A percentile compares a stretch with the other conserved stretches of the same genome.
These are phyloP conservation scores for Sogatella furcifera DNA, from an alignment of 1,140 invertebrate species.

Conservation along the genomic window DNA sequence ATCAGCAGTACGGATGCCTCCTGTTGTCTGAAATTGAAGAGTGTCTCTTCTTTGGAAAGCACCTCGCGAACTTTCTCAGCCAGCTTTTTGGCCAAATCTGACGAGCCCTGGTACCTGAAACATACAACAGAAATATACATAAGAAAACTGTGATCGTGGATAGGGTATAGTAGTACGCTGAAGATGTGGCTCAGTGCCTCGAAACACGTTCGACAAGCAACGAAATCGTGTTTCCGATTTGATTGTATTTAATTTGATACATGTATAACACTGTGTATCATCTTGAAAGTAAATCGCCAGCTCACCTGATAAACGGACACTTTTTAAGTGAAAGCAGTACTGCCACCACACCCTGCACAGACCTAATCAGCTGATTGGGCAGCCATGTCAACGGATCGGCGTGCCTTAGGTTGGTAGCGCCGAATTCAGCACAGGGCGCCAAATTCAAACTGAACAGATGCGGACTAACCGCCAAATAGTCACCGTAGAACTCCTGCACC, in stretches of 20 bases:
- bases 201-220: too few relatives aligned
- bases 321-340: slow-evolving; percentile 87
- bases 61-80: slow-evolving; percentile 77
- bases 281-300: too few relatives aligned
- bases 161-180: too few relatives aligned
- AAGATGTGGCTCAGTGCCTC: too few relatives aligned
- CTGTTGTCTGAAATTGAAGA: slow-evolving; percentile 76
- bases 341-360: slow-evolving; percentile 73
- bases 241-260: too few relatives aligned
- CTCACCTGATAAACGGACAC: slow-evolving; percentile 66
- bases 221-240: too few relatives aligned
- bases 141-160: too few relatives aligned
- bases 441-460: slow-evolving; percentile 78
- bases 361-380: slow-evolving; percentile 56
- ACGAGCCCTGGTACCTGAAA: slow-evolving; percentile 67
- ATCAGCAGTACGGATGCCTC: slow-evolving; percentile 71
- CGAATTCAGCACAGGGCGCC: slow-evolving; percentile 44
- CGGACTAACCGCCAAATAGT: slow-evolving; percentile 84
- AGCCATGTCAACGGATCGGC: slow-evolving; percentile 49
- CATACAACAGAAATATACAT: too few relatives aligned
- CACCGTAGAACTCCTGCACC: slow-evolving; percentile 90
- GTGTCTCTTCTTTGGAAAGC: slow-evolving; percentile 71
- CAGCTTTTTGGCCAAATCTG: slow-evolving; percentile 71
- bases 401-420: not conserved
- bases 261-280: too few relatives aligned